Percentiles rank a stretch among this genome's conserved stretches.
These are phyloP conservation scores for Gavialis gangeticus DNA, from an alignment of 2,113 vertebrate genomes.

Conservation along the genomic window DNA sequence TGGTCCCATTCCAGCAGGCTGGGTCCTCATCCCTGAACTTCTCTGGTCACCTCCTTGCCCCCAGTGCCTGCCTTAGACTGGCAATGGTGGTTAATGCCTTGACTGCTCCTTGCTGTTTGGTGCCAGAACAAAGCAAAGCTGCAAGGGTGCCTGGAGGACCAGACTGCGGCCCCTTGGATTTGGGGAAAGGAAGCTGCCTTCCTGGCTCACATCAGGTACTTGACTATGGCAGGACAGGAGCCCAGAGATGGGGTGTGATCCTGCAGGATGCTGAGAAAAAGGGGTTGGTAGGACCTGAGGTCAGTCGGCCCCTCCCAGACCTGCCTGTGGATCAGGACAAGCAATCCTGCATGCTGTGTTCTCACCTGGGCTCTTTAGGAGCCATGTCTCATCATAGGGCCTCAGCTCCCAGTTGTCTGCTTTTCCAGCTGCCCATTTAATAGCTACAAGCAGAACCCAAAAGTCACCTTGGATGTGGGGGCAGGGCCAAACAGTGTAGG, in stretches of 20 bases:
- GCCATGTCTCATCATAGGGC: not conserved
- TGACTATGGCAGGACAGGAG: not conserved
- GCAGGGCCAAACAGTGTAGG: not conserved
- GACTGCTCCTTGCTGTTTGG: not conserved
- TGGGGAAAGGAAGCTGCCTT: slow-evolving; percentile 1
- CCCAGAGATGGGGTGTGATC: not conserved
- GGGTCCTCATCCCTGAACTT: not conserved
- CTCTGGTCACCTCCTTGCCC: not conserved
- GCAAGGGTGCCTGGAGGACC: not conserved
- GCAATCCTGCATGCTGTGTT: not conserved
- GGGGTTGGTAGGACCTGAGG: not conserved
- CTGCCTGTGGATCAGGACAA: not conserved
- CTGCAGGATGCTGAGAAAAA: not conserved
- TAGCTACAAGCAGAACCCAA: too few relatives aligned
- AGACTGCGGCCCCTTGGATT: not conserved
- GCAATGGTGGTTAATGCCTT: too few relatives aligned
- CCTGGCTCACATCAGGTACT: not conserved
- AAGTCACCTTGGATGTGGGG: too few relatives aligned
- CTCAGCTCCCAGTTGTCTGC: not conserved
- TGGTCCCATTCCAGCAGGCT: not conserved
- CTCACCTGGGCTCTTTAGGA: not conserved
- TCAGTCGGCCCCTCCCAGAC: not conserved
- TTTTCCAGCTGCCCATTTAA: not conserved
- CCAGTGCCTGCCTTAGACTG: not conserved
- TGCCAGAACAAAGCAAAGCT: not conserved